These are phyloP conservation scores for Medauroidea extradentata DNA, from an alignment of 1,140 invertebrate species.

Conservation along the genomic window DNA sequence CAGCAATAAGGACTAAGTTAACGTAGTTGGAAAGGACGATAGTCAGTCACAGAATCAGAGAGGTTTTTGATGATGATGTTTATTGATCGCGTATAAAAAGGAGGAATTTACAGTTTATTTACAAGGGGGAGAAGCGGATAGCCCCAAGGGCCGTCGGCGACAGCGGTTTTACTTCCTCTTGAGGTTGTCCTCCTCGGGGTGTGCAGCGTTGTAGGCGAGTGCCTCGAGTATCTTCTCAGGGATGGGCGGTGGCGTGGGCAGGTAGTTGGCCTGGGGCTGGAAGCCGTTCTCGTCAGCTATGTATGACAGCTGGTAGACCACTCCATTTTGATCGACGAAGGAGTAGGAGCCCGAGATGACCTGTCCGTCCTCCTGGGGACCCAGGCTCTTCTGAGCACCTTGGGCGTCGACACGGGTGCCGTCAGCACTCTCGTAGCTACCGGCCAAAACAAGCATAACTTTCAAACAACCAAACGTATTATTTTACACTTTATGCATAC, in stretches of 20 bases:
- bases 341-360: constrained; percentile 69
- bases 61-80: too few species aligned
- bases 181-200: constrained; percentile 25
- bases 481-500: too few species aligned
- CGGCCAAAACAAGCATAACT: too few species aligned
- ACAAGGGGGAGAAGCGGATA: too few species aligned
- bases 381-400: constrained; percentile 59
- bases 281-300: constrained; percentile 73
- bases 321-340: constrained; percentile 78
- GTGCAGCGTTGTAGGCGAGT: constrained; percentile 7
- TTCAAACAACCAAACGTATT: too few species aligned
- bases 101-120: too few species aligned
- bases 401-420: constrained; percentile 61
- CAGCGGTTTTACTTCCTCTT: too few species aligned
- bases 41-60: too few species aligned
- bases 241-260: constrained; percentile 47
- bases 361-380: constrained; percentile 54
- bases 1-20: too few species aligned
- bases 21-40: too few species aligned
- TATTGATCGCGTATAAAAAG: too few species aligned
- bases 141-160: too few species aligned
- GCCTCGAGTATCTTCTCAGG: constrained; percentile 44
- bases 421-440: constrained; percentile 64
- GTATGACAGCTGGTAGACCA: constrained; percentile 65
- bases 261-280: constrained; percentile 51